Base-by-base conservation (phyloP, 2,797 vertebrate species). In the Lithobates pipiens region DNA sequence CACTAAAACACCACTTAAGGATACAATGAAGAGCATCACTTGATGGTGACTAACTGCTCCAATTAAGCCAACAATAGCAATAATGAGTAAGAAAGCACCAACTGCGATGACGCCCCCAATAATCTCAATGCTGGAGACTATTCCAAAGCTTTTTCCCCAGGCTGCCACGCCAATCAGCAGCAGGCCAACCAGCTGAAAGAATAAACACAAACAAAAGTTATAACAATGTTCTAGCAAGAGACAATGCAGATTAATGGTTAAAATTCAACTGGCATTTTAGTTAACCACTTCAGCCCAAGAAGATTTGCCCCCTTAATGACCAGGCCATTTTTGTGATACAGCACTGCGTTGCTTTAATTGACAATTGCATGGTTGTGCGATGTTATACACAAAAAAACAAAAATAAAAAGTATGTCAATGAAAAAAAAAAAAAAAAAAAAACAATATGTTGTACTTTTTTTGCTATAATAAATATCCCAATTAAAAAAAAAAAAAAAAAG, bases 1-100 rank as follows among this genome's bases (percentile, higher is more conserved):
- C 21, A 6, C 18, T 57, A 5, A 8, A 57, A n/a, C 5, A 50
- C 2, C 54, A 23, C 54, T 21, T 77, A 94, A 98, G 96, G 97
- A 98, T 98, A 98, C 97, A 82, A 98, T 98, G 94, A 98, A 98
- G 0, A 98, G 96, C 96, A 98, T 94, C 88, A 98, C 97, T 95
- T 98, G 97, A 92, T 98, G 97, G 90, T 98, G 97, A 89, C 96
- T 95, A 67, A 97, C 90, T 0, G 97, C 97, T 16, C 97, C 97
- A 16, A 98, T 91, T 79, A 98, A 95, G 3, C 97, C 97, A 0
- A 96, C 96, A n/a, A 98, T 95, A 68, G 97, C 94, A 23, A 98
- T 98, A 87, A 98, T 93, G 86, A 98, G 95, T 86, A 98, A 95
- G 93, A 98, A 98, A 88, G 98, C 93, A 7, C 97, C 97, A 89